Evolutionary conservation across 2,113 vertebrate species (phyloP).

Genomic region (Osmerus eperlanus): DNA sequence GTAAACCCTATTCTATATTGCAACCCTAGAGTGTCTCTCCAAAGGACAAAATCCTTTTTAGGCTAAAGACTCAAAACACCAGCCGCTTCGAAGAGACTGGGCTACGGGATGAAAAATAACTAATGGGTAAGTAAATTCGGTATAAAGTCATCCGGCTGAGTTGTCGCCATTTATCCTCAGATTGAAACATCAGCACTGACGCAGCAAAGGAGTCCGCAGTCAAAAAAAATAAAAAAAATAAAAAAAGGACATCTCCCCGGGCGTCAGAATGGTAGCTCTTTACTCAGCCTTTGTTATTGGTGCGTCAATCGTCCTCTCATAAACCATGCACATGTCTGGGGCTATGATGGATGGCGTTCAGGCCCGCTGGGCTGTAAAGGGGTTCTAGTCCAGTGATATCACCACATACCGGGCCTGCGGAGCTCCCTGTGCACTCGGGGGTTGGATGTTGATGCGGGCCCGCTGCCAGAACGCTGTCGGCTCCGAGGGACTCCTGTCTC

Average conservation of each 20-base stretch:
- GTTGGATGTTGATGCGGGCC: conserved; percentile 55
- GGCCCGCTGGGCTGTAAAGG: conserved; percentile 46
- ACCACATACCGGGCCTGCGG: conserved; percentile 35
- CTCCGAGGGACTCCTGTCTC: conserved; percentile 40
- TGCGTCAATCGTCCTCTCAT: conserved; percentile 22
- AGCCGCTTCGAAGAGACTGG: neutral
- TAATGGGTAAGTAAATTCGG: neutral
- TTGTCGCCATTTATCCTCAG: neutral
- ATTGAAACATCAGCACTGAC: conserved; percentile 17
- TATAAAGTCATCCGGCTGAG: conserved; percentile 1
- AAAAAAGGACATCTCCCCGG: neutral
- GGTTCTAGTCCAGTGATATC: conserved; percentile 58
- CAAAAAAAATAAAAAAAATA: conserved; percentile 4
- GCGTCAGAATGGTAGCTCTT: conserved; percentile 8
- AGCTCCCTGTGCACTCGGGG: conserved; percentile 23
- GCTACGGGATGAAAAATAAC: neutral
- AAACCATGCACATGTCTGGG: conserved; percentile 34
- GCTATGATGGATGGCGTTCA: conserved; percentile 58
- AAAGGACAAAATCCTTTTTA: neutral
- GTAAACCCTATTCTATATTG: conserved; percentile 42
- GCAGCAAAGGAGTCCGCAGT: neutral
- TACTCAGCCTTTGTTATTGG: conserved; percentile 10
- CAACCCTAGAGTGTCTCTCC: neutral
- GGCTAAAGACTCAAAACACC: neutral
- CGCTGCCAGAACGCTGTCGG: conserved; percentile 55